A percentile compares a stretch with the other conserved stretches of the same genome.
These are phyloP conservation scores for Drosophila neocordata DNA, from an alignment of 1,140 invertebrate species.

Conservation along the genomic window DNA sequence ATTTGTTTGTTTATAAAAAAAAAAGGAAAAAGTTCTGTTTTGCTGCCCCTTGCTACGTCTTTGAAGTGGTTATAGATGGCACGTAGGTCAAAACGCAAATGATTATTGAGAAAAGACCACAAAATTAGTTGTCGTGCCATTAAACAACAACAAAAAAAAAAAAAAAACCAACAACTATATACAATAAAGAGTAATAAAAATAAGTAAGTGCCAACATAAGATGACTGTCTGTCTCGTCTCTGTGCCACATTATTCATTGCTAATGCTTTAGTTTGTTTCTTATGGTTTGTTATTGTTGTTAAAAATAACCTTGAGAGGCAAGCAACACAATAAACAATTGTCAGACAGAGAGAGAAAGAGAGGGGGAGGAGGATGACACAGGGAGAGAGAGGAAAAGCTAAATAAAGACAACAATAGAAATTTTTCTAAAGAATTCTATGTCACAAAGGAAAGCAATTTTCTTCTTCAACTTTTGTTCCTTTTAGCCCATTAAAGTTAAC, in stretches of 20 bases:
- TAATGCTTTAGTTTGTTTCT: background rate
- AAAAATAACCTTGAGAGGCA: slow-evolving; percentile 1
- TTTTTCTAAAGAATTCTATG: slow-evolving; percentile 16
- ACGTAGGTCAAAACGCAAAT: slow-evolving; percentile 64
- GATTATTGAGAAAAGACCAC: slow-evolving; percentile 37
- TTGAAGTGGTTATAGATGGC: slow-evolving; percentile 42
- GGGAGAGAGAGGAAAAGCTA: background rate
- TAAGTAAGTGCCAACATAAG: slow-evolving; percentile 6
- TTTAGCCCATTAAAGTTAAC: slow-evolving; percentile 2
- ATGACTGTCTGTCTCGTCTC: background rate
- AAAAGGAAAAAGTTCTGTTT: no score
- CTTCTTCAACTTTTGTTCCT: background rate
- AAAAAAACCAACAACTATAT: slow-evolving; percentile 1
- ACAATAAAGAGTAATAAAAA: background rate
- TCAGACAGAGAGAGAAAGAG: background rate
- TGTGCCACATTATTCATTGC: slow-evolving; percentile 22
- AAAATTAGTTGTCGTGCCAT: slow-evolving; percentile 24
- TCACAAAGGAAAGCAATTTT: slow-evolving; percentile 2
- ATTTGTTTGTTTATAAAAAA: background rate
- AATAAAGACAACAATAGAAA: slow-evolving; percentile 7
- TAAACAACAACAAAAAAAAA: slow-evolving; percentile 2
- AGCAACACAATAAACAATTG: slow-evolving; percentile 19
- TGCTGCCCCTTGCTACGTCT: background rate
- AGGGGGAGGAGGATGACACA: background rate
- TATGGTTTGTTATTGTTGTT: background rate